A percentile compares a stretch with the other conserved stretches of the same genome.
These are phyloP conservation scores for Idaea straminata DNA, from an alignment of 2,888 invertebrate genomes.

Conservation along the genomic window DNA sequence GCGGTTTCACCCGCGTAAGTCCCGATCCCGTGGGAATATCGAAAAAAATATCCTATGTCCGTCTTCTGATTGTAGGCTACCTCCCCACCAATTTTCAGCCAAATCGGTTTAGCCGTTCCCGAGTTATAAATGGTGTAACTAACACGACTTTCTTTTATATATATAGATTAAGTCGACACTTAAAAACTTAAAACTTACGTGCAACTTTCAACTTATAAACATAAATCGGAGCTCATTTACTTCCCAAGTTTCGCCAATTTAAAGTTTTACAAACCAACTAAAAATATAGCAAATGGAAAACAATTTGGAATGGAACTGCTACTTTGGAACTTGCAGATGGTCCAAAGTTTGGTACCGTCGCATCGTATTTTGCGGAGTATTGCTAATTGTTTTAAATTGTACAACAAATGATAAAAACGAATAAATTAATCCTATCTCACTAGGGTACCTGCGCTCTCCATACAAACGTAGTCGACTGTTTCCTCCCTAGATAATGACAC, in stretches of 20 bases:
- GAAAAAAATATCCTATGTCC: too few relatives aligned
- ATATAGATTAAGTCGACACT: background rate
- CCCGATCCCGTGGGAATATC: too few relatives aligned
- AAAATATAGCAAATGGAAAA: slow-evolving; percentile 28
- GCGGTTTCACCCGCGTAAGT: too few relatives aligned
- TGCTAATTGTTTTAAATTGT: slow-evolving; percentile 43
- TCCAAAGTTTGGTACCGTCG: slow-evolving; percentile 53
- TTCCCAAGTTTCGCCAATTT: slow-evolving; percentile 21
- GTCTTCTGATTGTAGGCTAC: too few relatives aligned
- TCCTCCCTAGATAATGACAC: too few relatives aligned
- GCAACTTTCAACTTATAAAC: slow-evolving; percentile 13
- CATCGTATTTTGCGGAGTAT: slow-evolving; percentile 40
- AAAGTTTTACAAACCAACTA: slow-evolving; percentile 32
- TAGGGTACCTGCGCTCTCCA: too few relatives aligned
- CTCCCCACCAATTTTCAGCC: too few relatives aligned
- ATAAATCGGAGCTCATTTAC: slow-evolving; percentile 18
- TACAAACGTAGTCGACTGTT: too few relatives aligned
- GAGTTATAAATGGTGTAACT: too few relatives aligned
- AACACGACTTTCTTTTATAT: too few relatives aligned
- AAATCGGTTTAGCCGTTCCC: too few relatives aligned
- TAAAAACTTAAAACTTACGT: background rate
- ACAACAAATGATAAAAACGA: background rate
- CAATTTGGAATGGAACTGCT: slow-evolving; percentile 25
- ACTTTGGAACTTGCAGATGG: slow-evolving; percentile 41
- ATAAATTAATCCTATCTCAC: too few relatives aligned